Conservation (phyloP, 2,888 invertebrate genomes). For the Linnaemya vulpina region DNA sequence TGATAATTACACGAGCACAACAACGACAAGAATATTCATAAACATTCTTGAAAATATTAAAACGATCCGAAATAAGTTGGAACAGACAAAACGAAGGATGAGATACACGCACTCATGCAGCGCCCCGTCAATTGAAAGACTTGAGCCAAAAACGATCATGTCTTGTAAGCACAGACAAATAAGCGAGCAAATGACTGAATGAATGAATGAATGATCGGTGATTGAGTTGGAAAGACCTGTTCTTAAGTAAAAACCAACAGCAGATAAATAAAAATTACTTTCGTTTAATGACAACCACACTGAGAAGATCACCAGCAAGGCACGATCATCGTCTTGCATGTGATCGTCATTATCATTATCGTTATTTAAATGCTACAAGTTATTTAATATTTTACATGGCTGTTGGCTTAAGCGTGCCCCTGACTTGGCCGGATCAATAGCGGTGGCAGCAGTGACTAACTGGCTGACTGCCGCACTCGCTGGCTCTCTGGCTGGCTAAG, state of each 20-base stretch:
- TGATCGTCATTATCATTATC: constrained; percentile 33
- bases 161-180: constrained; percentile 27
- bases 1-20: constrained; percentile 25
- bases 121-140: neutral
- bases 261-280: constrained; percentile 54
- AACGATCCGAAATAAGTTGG: neutral
- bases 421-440: constrained; percentile 27
- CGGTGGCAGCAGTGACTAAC: constrained; percentile 4
- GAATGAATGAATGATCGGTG: constrained; percentile 43
- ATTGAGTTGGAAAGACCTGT: constrained; percentile 59
- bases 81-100: neutral
- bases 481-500: constrained; percentile 50
- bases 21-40: constrained; percentile 56
- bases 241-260: constrained; percentile 5
- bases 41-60: constrained; percentile 4
- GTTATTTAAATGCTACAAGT: constrained; percentile 51
- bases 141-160: constrained; percentile 13
- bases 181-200: neutral
- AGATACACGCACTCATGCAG: neutral
- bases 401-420: constrained; percentile 28
- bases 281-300: constrained; percentile 58
- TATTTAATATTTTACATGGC: constrained; percentile 49
- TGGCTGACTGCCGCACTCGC: neutral
- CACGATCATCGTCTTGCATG: neutral
- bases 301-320: constrained; percentile 8